Evolutionary conservation across 2,888 invertebrate species (phyloP), one percentile per base, ranked within the genome.

Genomic region (Drosophila acutilabella): DNA sequence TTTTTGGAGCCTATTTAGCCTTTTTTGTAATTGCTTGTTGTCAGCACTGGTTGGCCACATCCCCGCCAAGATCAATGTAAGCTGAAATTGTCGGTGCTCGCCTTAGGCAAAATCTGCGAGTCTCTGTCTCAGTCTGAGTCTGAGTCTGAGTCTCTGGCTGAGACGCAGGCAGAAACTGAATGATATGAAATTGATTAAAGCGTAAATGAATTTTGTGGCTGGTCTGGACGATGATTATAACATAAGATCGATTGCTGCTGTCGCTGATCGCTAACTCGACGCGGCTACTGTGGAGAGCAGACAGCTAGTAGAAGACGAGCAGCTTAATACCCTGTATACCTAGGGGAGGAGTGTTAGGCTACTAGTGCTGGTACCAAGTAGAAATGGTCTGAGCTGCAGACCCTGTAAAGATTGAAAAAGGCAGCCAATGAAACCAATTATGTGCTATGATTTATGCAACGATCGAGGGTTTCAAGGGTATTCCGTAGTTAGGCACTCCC

Each of bases 241-340:
- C 82, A 88, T 83, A 82, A 90, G 88, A 91, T 90, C 89, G 89
- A 90, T 91, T 79, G 89, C 88, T 85, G 86, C 86, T 89, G 90
- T 89, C 89, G 88, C 85, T 89, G 91, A 89, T 90, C 90, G 90
- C 91, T 91, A 91, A 91, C 91, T 91, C 87, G 91, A 89, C 80
- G 91, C 70, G 72, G 91, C 91, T 91, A 91, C 91, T 90, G 91
- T 91, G 64, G 87, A 86, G 86, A 89, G 74, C 86, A 81, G 88
- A 84, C 44, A 44, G 10, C 42, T 4, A 14, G n/a, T 30, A 8
- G 7, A 30, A 2, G 30, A 30, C 8, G n/a, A 41, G 41, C 41
- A 30, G 8, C 14, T n/a, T 7, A n/a, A 47, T 47, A 47, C 47
- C 26, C 47, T 47, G 44, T 4, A 45, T 13, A n/a, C 47, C 3